Evolutionary conservation across 2,113 vertebrate species (phyloP), one percentile per base, ranked within the genome.

Genomic region (Paramisgurnus dabryanus): DNA sequence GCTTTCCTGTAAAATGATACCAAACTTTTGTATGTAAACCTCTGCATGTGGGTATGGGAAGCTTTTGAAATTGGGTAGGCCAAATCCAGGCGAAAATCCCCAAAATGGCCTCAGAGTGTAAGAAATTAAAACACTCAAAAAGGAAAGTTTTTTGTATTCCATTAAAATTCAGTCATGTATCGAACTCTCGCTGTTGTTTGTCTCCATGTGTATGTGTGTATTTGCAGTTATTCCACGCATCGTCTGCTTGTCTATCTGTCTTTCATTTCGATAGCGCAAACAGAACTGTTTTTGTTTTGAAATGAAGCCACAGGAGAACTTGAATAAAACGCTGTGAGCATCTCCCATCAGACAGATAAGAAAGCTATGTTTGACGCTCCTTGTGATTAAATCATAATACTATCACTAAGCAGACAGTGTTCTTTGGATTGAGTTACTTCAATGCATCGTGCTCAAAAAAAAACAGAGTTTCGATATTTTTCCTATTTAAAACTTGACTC

Each of bases 241-340:
- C 53, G 68, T 40, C 45, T 1, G 40, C 70, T n/a, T 5, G 61
- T 45, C 39, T 69, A 17, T 10, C 67, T 55, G 58, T 22, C 45
- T 71, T 58, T 65, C 47, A 73, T 55, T 72, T 63, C 55, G 58
- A 80, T 65, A 60, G 47, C 40, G 57, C 67, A 66, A 43, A 65
- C 50, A 66, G 41, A 79, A 47, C 67, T 60, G 78, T 17, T n/a
- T 61, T 50, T 57, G 27, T 45, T 80, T 73, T 72, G n/a, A 80
- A 47, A 34, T 73, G 61, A 64, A 72, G 65, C 60, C 63, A 45
- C 49, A 72, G 47, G 69, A 65, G 45, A n/a, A 43, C 60, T 55
- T 41, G 10, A 49, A 61, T 74, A 67, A 80, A 77, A 77, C 45
- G 40, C 27, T 13, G 6, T 7, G 22, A 76, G 63, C 17, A 17